Base-by-base conservation (phyloP, 35 echinoderm and acorn worm species). In the Chiridota heheva region DNA sequence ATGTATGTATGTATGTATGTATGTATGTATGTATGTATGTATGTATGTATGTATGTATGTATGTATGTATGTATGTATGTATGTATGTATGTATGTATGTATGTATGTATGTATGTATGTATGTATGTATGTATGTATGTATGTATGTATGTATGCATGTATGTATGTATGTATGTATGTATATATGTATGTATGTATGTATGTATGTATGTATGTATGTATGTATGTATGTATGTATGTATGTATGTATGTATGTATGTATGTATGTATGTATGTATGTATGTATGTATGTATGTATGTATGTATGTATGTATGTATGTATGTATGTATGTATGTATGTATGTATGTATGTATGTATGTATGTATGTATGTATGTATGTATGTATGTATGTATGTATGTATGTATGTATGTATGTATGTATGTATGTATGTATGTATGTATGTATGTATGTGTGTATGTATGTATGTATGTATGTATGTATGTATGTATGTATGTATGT, bases 111-210 rank as follows among this genome's bases (percentile, higher is more conserved):
- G 48, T 53, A 22, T 53, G 48, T 53, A 22, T 53, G 48, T 53
- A 22, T 53, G 48, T 53, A 22, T 53, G 48, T 53, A 22, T 53
- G 48, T 53, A 22, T 53, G 48, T 53, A 22, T 53, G 48, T 53
- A 22, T 53, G 48, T 53, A 22, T 53, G 48, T 53, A 22, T 53
- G 48, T 53, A 22, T 53, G 48, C 22, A 22, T 53, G 48, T 53
- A 22, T 53, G 48, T 53, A 22, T 53, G 48, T 53, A 22, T 53
- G 48, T 53, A 22, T 53, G 38, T 72, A 43, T 72, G 68, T 72
- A 28, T 72, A 38, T 42, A 43, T 72, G 68, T 72, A 43, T 42
- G 68, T 72, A 43, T 72, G 38, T 72, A 43, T 72, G 68, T 72
- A 43, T 72, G 68, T 72, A 28, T 72, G 68, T 42, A 43, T 43